Conservation (phyloP, 1,140 invertebrate species). For the Macrobrachium nipponense region DNA sequence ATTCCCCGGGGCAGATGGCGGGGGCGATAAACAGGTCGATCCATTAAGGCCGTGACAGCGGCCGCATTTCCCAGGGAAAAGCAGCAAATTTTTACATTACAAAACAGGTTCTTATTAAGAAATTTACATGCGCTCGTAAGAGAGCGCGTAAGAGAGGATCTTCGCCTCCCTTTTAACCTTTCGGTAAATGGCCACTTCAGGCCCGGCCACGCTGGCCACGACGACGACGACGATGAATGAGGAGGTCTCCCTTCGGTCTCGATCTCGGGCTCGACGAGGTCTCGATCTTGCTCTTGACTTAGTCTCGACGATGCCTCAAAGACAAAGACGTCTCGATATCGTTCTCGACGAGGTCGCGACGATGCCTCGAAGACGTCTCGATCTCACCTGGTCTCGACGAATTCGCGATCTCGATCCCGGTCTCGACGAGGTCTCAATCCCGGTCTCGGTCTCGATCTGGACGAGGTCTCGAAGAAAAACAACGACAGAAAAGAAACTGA, state of each 20-base stretch:
- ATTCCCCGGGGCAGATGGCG: conserved; percentile 39
- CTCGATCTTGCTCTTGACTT: too few relatives aligned
- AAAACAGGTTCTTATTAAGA: conserved; percentile 59
- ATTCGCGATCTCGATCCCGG: too few relatives aligned
- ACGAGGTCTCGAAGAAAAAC: too few relatives aligned
- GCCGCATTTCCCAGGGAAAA: conserved; percentile 57
- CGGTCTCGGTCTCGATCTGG: too few relatives aligned
- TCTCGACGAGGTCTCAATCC: too few relatives aligned
- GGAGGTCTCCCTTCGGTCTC: neutral
- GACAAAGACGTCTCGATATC: too few relatives aligned
- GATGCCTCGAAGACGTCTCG: too few relatives aligned
- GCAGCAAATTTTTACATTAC: conserved; percentile 60
- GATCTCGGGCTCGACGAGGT: neutral
- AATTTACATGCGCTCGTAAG: conserved; percentile 52
- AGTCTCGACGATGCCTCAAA: too few relatives aligned
- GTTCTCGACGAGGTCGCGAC: too few relatives aligned
- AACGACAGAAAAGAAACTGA: too few relatives aligned
- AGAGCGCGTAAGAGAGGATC: conserved; percentile 37
- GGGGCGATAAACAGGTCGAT: conserved; percentile 46
- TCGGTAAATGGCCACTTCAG: conserved; percentile 34
- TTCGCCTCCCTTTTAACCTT: conserved; percentile 22
- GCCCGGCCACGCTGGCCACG: neutral
- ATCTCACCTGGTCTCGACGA: too few relatives aligned
- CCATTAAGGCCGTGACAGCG: conserved; percentile 52
- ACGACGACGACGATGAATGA: conserved; percentile 13